phyloP scores from a whole-genome alignment of 23 tunicate species.

The Aplidium turbinatum region DNA sequence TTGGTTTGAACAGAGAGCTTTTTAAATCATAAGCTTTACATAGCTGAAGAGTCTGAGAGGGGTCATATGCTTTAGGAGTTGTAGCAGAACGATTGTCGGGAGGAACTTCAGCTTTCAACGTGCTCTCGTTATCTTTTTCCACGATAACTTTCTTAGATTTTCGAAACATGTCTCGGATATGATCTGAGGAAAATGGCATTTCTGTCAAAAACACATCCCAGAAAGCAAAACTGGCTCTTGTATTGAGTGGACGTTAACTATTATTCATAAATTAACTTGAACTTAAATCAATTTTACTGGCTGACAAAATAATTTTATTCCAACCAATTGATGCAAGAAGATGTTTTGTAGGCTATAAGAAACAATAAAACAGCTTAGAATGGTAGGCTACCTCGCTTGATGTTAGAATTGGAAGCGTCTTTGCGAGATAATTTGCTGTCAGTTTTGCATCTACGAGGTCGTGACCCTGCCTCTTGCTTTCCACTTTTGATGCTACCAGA shows the following conservation, averaged over 20 bases:
- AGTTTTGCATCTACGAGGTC: too few species aligned
- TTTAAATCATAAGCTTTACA: slow-evolving; percentile 25
- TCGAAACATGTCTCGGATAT: slow-evolving; percentile 10
- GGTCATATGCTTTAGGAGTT: not conserved
- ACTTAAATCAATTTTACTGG: not conserved
- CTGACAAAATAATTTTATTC: not conserved
- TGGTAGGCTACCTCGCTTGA: too few species aligned
- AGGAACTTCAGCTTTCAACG: slow-evolving; percentile 6
- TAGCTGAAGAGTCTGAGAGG: not conserved
- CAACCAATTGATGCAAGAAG: not conserved
- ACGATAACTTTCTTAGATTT: slow-evolving; percentile 1
- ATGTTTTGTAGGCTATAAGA: not conserved
- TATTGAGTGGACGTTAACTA: not conserved
- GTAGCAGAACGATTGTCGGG: not conserved
- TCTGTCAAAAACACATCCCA: not conserved
- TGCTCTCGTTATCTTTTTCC: slow-evolving; percentile 24
- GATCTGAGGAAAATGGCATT: not conserved
- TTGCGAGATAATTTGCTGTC: too few species aligned
- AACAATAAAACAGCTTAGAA: not conserved
- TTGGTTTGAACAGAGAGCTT: slow-evolving; percentile 24
- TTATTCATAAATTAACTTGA: not conserved
- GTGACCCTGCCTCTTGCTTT: too few species aligned
- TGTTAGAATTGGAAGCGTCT: too few species aligned
- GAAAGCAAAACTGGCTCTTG: not conserved
- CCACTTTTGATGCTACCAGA: too few species aligned